phyloP scores from a whole-genome alignment of 2,113 vertebrate species.

The Perca flavescens region DNA sequence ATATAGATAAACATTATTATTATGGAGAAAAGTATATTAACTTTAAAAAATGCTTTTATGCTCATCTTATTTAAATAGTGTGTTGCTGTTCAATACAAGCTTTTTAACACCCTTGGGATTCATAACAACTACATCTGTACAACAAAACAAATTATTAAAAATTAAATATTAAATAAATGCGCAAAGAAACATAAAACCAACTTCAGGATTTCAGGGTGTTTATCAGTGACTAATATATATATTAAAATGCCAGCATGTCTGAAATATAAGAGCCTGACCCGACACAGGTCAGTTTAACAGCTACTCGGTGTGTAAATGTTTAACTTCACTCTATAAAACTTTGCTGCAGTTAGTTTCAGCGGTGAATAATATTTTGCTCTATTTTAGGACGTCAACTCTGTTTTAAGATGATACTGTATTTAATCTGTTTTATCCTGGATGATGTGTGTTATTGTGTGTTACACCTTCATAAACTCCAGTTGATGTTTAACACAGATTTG shows the following conservation, averaged over 20 bases:
- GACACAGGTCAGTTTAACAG: background rate
- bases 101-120: too few relatives aligned
- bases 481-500: background rate
- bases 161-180: too few relatives aligned
- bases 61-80: too few relatives aligned
- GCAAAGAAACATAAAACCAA: too few relatives aligned
- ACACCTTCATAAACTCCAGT: background rate
- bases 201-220: too few relatives aligned
- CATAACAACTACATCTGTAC: too few relatives aligned
- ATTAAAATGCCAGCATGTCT: background rate
- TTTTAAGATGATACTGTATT: background rate
- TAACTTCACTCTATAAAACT: background rate
- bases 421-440: too few relatives aligned
- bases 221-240: background rate
- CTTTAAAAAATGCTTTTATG: too few relatives aligned
- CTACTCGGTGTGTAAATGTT: background rate
- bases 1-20: background rate
- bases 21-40: background rate
- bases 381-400: background rate
- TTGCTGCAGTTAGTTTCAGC: background rate
- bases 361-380: too few relatives aligned
- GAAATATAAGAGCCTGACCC: background rate
- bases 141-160: too few relatives aligned
- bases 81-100: too few relatives aligned
- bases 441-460: too few relatives aligned